Evolutionary conservation across 2,888 invertebrate species (phyloP).

Genomic region (Margaritifera margaritifera): DNA sequence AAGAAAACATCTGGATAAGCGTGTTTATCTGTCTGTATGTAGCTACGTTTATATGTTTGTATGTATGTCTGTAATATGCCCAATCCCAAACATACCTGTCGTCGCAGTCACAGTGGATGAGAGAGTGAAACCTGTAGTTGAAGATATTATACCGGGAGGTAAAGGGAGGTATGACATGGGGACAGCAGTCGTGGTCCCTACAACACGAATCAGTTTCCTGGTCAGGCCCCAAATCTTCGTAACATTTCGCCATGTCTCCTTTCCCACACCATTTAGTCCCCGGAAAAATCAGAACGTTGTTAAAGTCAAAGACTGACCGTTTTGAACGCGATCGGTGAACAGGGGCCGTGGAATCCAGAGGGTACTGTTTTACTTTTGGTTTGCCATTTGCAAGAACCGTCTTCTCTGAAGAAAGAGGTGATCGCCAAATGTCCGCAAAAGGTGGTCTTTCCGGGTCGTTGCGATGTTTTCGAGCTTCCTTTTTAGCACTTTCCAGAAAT

Average conservation of each 20-base stretch:
- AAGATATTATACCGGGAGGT: slow-evolving; percentile 88
- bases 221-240: slow-evolving; percentile 88
- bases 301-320: slow-evolving; percentile 35
- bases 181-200: slow-evolving; percentile 90
- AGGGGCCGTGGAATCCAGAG: slow-evolving; percentile 17
- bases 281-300: slow-evolving; percentile 82
- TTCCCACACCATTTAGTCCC: slow-evolving; percentile 96
- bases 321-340: slow-evolving; percentile 20
- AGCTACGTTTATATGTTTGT: no score
- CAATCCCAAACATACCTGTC: slow-evolving; percentile 77
- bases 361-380: slow-evolving; percentile 1
- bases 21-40: no score
- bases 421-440: slow-evolving; percentile 15
- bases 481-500: slow-evolving; percentile 19
- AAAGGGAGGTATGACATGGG: slow-evolving; percentile 87
- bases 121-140: slow-evolving; percentile 91
- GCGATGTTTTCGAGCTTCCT: slow-evolving; percentile 16
- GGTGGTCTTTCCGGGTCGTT: slow-evolving; percentile 16
- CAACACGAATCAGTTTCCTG: slow-evolving; percentile 90
- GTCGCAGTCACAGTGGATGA: slow-evolving; percentile 94
- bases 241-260: slow-evolving; percentile 86
- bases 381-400: slow-evolving; percentile 16
- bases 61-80: no score
- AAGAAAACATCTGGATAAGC: no score
- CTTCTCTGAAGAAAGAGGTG: neutral